Evolutionary conservation across 2,888 invertebrate species (phyloP), one percentile per base, ranked within the genome.

Genomic region (Drosophila gaucha): DNA sequence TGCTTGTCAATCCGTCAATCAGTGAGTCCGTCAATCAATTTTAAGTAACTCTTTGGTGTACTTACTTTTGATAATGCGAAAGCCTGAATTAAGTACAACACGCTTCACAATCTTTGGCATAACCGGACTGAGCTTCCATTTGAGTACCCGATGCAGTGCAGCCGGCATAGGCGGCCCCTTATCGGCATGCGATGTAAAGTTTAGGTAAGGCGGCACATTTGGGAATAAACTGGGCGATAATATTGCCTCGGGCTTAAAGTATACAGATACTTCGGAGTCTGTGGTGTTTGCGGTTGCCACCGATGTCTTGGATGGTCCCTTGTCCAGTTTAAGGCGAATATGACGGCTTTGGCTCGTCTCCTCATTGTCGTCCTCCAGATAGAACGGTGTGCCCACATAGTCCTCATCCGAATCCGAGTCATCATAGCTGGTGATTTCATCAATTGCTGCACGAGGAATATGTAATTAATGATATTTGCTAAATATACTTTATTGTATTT

Each of bases 61-160:
- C 92, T 94, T 94, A 94, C 97, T 96, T 93, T 96, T 95, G 26
- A 97, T 95, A 87, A 98, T 92, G 72, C 95, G 94, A 90, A 97
- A 98, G 12, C 98, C 97, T 1, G 97, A 96, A 90, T 97, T 96
- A 0, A 94, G 93, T 28, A 99, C 93, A 0, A 97, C 96, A 86
- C 96, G 95, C 88, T 97, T 95, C 46, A 99, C 97, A 31, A 99
- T 95, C 85, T 97, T 94, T 0, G 99, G 99, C 39, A 99, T 98
- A 49, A 99, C 97, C 0, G 97, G 96, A 76, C 97, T 98, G 55
- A 98, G 93, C 89, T 97, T 96, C 99, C 99, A 99, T 90, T 97
- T 97, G 54, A 99, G 93, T 72, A 96, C 94, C 82, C 95, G 95
- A 76, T 95, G 94, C 78, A 97, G 93, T 3, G 95, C 94, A 41